Conservation (phyloP, 2,888 invertebrate species). For the Mechanitis messenoides region DNA sequence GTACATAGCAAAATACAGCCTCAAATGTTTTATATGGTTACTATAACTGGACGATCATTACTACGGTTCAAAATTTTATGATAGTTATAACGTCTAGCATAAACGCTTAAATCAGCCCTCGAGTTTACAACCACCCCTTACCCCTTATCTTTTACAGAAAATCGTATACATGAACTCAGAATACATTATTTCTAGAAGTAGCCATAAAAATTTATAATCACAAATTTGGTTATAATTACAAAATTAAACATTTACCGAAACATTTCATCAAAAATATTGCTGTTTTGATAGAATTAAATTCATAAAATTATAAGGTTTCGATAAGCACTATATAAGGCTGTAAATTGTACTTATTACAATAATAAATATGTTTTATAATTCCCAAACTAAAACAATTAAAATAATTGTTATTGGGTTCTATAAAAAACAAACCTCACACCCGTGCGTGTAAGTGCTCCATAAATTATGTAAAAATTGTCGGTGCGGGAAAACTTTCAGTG, state of each 20-base stretch:
- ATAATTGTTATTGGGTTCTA: slow-evolving; percentile 22
- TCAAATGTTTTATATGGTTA: too few species aligned
- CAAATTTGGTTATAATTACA: slow-evolving; percentile 34
- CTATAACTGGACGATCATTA: neutral
- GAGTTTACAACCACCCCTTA: slow-evolving; percentile 18
- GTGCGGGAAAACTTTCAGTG: slow-evolving; percentile 30
- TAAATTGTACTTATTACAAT: too few species aligned
- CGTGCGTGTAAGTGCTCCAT: slow-evolving; percentile 59
- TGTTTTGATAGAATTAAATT: too few species aligned
- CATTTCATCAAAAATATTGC: slow-evolving; percentile 16
- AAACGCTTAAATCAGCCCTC: neutral
- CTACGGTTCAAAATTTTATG: slow-evolving; percentile 9
- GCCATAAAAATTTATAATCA: slow-evolving; percentile 36
- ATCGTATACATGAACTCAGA: slow-evolving; percentile 24
- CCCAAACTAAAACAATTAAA: neutral
- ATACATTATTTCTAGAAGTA: slow-evolving; percentile 21
- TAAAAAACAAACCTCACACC: slow-evolving; percentile 49
- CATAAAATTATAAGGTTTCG: too few species aligned
- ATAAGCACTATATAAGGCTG: too few species aligned
- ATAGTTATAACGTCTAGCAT: slow-evolving; percentile 17
- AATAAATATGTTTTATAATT: neutral
- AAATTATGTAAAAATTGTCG: slow-evolving; percentile 51
- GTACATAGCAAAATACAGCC: too few species aligned
- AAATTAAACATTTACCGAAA: slow-evolving; percentile 42
- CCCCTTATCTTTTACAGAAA: slow-evolving; percentile 22